These are phyloP conservation scores for Hydroisotoma schaefferi DNA, from an alignment of 2,888 invertebrate genomes.

Conservation along the genomic window DNA sequence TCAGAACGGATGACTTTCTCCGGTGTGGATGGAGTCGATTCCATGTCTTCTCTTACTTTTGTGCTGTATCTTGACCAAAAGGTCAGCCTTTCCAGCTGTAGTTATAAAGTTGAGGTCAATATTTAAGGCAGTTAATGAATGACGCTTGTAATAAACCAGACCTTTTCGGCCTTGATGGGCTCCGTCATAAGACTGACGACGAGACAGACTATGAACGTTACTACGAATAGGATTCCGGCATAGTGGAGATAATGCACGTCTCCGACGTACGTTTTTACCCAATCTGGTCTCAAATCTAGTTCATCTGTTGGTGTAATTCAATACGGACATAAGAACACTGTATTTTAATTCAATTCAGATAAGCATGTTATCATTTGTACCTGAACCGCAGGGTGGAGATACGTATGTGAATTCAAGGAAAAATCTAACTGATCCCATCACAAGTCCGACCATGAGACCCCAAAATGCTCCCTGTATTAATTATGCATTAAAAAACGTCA, in stretches of 20 bases:
- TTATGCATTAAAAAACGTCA: no score
- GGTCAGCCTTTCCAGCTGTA: slow-evolving; percentile 52
- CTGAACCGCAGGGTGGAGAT: slow-evolving; percentile 52
- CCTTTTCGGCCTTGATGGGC: slow-evolving; percentile 53
- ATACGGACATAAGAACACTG: no score
- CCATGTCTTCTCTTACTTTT: slow-evolving; percentile 49
- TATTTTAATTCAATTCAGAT: no score
- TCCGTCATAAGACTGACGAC: slow-evolving; percentile 55
- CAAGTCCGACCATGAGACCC: slow-evolving; percentile 57
- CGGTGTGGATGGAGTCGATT: no score
- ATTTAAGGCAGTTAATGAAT: neutral
- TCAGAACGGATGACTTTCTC: no score
- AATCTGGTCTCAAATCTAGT: slow-evolving; percentile 50
- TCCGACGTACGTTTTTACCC: slow-evolving; percentile 49
- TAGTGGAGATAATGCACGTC: slow-evolving; percentile 56
- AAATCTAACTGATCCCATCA: slow-evolving; percentile 55
- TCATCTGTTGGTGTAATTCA: no score
- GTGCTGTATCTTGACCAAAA: slow-evolving; percentile 52
- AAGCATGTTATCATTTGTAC: no score
- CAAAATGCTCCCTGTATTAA: slow-evolving; percentile 59
- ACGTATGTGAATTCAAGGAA: slow-evolving; percentile 56
- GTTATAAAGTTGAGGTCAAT: no score
- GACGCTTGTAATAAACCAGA: no score
- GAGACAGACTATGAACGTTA: slow-evolving; percentile 52
- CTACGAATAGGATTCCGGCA: slow-evolving; percentile 55